Conservation (phyloP, 2,888 invertebrate species). For the Drosophila affinis region DNA sequence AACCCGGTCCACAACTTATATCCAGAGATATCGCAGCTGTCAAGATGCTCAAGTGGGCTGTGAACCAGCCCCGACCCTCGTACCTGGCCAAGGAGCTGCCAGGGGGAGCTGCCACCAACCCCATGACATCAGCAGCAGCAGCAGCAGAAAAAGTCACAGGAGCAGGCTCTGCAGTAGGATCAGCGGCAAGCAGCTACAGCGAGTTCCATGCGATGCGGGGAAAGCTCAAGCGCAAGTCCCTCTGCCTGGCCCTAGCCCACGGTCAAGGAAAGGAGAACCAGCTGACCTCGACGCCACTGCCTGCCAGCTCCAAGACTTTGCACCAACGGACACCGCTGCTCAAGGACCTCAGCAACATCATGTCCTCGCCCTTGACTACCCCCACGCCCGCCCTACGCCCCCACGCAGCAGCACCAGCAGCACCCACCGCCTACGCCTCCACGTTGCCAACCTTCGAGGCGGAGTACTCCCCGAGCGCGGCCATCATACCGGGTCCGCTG, state of each 20-base stretch:
- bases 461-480: slow-evolving; percentile 82
- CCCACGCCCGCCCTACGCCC: background rate
- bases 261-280: slow-evolving; percentile 79
- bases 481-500: slow-evolving; percentile 79
- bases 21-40: slow-evolving; percentile 48
- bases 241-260: slow-evolving; percentile 15
- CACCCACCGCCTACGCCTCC: slow-evolving; percentile 69
- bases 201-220: slow-evolving; percentile 40
- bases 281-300: slow-evolving; percentile 79
- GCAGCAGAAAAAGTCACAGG: slow-evolving; percentile 35
- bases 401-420: background rate
- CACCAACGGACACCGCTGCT: slow-evolving; percentile 50
- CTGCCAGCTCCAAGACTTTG: slow-evolving; percentile 30
- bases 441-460: slow-evolving; percentile 82
- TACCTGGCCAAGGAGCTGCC: slow-evolving; percentile 59
- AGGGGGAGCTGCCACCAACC: slow-evolving; percentile 7
- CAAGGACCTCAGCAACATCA: slow-evolving; percentile 80
- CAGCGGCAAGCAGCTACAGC: slow-evolving; percentile 20
- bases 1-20: background rate
- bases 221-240: slow-evolving; percentile 49
- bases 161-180: background rate
- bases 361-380: slow-evolving; percentile 48
- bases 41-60: slow-evolving; percentile 82
- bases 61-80: slow-evolving; percentile 75
- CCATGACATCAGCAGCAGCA: slow-evolving; percentile 49